A percentile compares a stretch with the other conserved stretches of the same genome.
phyloP scores from a whole-genome alignment of 2,113 vertebrate genomes.

The Macquaria ambigua region DNA sequence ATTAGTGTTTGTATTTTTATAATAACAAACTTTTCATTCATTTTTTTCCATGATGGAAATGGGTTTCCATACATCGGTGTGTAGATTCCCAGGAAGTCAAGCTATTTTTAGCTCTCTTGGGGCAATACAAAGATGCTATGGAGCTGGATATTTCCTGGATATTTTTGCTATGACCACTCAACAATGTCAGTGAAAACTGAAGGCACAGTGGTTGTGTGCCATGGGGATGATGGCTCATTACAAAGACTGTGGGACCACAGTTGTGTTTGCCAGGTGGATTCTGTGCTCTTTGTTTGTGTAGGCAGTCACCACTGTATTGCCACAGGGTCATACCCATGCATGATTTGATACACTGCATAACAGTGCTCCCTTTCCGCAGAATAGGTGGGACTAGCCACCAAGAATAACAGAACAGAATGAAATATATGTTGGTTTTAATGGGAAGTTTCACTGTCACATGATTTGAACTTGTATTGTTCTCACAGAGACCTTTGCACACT shows the following conservation, averaged over 20 bases:
- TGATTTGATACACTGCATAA: constrained; percentile 39
- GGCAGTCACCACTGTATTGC: constrained; percentile 41
- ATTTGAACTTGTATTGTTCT: constrained; percentile 62
- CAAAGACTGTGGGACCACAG: constrained; percentile 25
- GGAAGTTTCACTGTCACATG: constrained; percentile 65
- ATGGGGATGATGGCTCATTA: constrained; percentile 41
- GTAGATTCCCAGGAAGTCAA: background rate
- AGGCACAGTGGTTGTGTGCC: background rate
- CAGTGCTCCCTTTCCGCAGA: constrained; percentile 42
- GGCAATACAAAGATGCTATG: background rate
- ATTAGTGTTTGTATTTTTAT: background rate
- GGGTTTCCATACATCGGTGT: background rate
- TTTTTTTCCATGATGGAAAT: background rate
- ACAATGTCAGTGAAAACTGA: constrained; percentile 4
- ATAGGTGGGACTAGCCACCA: constrained; percentile 55
- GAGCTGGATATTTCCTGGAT: background rate
- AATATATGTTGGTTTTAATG: constrained; percentile 66
- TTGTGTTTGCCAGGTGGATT: constrained; percentile 53
- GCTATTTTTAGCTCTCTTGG: background rate
- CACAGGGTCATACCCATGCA: constrained; percentile 42
- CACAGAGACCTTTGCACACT: constrained; percentile 15
- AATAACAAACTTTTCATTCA: background rate
- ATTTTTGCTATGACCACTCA: constrained; percentile 8
- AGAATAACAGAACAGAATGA: constrained; percentile 66
- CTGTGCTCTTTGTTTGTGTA: constrained; percentile 53